Base-by-base conservation (phyloP, 2,113 vertebrate genomes). In the Budorcas taxicolor region DNA sequence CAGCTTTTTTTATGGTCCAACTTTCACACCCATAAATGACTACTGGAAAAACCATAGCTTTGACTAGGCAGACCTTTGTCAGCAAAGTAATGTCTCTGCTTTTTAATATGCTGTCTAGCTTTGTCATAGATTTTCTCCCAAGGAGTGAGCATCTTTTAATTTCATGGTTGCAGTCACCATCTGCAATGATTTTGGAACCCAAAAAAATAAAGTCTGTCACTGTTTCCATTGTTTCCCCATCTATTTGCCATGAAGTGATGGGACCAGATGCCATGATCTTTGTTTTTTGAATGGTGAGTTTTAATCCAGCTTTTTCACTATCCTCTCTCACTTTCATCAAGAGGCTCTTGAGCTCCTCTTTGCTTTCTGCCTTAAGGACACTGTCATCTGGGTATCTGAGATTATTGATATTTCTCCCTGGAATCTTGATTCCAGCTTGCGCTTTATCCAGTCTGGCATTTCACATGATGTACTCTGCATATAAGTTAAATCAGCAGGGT, bases 361-460 rank as follows among this genome's bases (percentile, higher is more conserved):
- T 0, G 0, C n/a, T 71, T 36, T 36, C 64, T 71, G n/a, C n/a
- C 9, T 21, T 71, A 36, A 71, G n/a, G 64, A 9, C 36, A 9
- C 17, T 71, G 9, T 71, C n/a, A 23, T 36, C 64, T 71, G 17
- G n/a, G 2, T 71, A 36, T 71, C n/a, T 36, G n/a, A 71, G 64
- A 19, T 71, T 23, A 71, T 36, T 36, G n/a, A 23, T 36, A 71
- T 23, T 71, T 71, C 64, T 71, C n/a, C 64, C 64, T 71, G 19
- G 4, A 71, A 71, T 71, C 64, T 71, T 71, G n/a, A 71, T 36
- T 71, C 64, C n/a, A 71, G 64, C 64, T 71, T 71, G n/a, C 23
- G 17, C 9, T 71, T 71, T 71, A 36, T 71, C 17, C 64, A 71
- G 64, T 71, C 64, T 71, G n/a, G n/a, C n/a, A 36, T 71, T 36